Base-by-base conservation (phyloP, 2,797 vertebrate species). In the Sebastes alutus region DNA sequence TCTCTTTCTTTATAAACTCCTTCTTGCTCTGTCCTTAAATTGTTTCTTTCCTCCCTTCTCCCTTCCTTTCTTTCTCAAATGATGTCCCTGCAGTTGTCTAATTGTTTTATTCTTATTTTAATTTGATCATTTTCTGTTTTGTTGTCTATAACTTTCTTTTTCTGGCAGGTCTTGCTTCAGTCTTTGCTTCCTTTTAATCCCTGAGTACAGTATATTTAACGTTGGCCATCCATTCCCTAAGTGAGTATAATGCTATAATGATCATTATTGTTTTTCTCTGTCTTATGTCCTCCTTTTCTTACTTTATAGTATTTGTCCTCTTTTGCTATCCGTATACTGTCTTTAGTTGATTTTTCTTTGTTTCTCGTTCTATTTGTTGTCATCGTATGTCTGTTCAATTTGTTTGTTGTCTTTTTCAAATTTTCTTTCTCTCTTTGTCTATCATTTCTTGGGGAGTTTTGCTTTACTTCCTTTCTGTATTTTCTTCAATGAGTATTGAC, bases 1-100 rank as follows among this genome's bases (percentile, higher is more conserved):
- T 84, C 7, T 77, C 27, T 75, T 49, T 69, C 42, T 65, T 63
- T 33, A 38, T 60, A n/a, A 35, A 23, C 35, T 68, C 52, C 18
- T 16, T 54, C 29, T 18, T 73, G 9, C 23, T 54, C 56, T 59
- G 16, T 33, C 52, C 9, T 22, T 54, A 18, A n/a, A 52, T 46
- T 55, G 32, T 55, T 52, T 68, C 4, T 38, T 63, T 20, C 5
- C 38, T 67, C 14, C 29, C 2, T 14, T n/a, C 10, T 67, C 11
- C 27, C 3, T 16, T n/a, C 16, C 9, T 23, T 42, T 23, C 54
- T 64, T 25, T 46, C 2, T 20, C 46, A 52, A 52, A 20, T 8
- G 1, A 13, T 52, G 46, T 73, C 20, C 32, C 9, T 46, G 32
- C 6, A 2, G 32, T 7, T 61, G 5, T 62, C 6, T 4, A 13